Conservation (phyloP, 1,140 invertebrate species). For the Contarinia nasturtii region DNA sequence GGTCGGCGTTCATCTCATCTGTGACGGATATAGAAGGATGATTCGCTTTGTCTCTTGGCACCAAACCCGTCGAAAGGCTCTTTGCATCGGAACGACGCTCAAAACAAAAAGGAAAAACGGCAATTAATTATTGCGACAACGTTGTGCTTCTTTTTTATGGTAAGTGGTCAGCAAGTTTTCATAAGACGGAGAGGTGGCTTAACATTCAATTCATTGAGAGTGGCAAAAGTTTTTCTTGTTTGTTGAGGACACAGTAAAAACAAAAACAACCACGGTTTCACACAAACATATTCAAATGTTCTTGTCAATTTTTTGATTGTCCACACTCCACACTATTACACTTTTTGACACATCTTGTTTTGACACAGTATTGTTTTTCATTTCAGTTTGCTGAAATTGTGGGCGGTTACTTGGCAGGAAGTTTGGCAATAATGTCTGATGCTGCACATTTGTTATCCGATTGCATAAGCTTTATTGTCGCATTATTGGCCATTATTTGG, state of each 20-base stretch:
- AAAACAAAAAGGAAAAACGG: slow-evolving; percentile 27
- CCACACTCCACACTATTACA: background rate
- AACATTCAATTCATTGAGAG: too few species aligned
- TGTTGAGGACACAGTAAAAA: slow-evolving; percentile 3
- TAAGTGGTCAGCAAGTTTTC: slow-evolving; percentile 17
- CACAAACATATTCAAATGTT: background rate
- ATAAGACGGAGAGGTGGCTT: too few species aligned
- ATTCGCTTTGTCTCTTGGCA: too few species aligned
- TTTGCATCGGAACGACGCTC: background rate
- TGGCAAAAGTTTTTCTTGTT: slow-evolving; percentile 1
- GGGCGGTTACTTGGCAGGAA: slow-evolving; percentile 60
- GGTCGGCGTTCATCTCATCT: too few species aligned
- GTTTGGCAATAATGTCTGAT: slow-evolving; percentile 66
- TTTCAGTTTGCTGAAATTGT: slow-evolving; percentile 42
- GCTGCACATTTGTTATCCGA: slow-evolving; percentile 70
- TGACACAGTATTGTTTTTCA: slow-evolving; percentile 5
- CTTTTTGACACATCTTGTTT: background rate
- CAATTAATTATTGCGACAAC: slow-evolving; percentile 35
- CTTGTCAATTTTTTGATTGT: slow-evolving; percentile 2
- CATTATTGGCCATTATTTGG: slow-evolving; percentile 53
- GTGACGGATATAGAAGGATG: too few species aligned
- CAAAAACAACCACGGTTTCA: too few species aligned
- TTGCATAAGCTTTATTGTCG: slow-evolving; percentile 63
- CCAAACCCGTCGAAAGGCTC: too few species aligned
- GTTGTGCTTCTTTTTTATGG: slow-evolving; percentile 45